Base-by-base conservation (phyloP, 2,797 vertebrate species). In the Premnoplex brunnescens region DNA sequence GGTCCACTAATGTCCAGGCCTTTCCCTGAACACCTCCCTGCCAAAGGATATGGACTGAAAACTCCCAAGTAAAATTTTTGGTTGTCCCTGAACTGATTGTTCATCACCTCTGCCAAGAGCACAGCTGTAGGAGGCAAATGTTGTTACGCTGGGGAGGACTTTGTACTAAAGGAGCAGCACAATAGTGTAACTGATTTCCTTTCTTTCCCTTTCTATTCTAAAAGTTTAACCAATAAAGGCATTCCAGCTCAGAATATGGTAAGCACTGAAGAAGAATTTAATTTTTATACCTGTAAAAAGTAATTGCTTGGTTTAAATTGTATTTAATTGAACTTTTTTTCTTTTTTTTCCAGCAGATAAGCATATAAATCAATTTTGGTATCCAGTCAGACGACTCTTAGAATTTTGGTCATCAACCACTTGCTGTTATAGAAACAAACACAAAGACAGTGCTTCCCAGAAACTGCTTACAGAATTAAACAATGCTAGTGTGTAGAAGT, bases 151-250 rank as follows among this genome's bases (percentile, higher is more conserved):
- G 15, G 30, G 27, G 39, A 48, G 49, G 49, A 23, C 24, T 66
- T 64, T 34, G 39, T 30, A 10, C 1, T 2, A 80, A 56, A 63
- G 32, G 5, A 58, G 18, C 12, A 76, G 52, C 20, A 18, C 8
- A 51, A 44, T 12, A 37, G 0, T 0, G 34, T 23, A 84, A 82
- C 10, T 22, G 10, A 37, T 34, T 48, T 44, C 16, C 27, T 85
- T 77, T 37, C 30, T 74, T 86, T 83, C 54, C 71, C 37, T 82
- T 93, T 79, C 46, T n/a, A 2, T 81, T 62, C 52, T 43, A 66
- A 76, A 91, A 77, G 3, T 36, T 79, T 36, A 62, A 49, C 14
- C 2, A 63, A 74, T 27, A 43, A 56, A 85, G 5, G 27, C 44
- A 14, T 68, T 83, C 41, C 74, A 54, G 12, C 22, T 81, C 17